Conservation (phyloP, 1,140 invertebrate genomes). For the Aphelenchoides fujianensis region DNA sequence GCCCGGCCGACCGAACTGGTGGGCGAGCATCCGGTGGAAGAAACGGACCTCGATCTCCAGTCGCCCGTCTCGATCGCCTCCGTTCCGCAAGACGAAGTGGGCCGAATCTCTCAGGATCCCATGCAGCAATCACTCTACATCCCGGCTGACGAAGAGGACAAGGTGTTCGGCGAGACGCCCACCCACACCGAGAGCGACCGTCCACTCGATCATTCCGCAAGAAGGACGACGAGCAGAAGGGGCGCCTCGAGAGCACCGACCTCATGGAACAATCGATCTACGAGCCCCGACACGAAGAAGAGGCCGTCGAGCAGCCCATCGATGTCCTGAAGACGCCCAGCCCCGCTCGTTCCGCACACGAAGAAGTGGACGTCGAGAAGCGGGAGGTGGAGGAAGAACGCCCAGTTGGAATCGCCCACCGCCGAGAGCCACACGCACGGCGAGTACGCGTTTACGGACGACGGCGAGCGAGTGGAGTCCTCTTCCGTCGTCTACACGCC, state of each 20-base stretch:
- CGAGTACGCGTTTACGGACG: neutral
- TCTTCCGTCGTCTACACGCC: neutral
- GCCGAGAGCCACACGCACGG: neutral
- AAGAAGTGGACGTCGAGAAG: neutral
- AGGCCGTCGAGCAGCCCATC: neutral
- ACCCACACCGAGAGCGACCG: neutral
- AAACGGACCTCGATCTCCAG: slow-evolving; percentile 4
- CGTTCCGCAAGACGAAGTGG: neutral
- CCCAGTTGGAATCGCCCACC: neutral
- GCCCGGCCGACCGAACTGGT: neutral
- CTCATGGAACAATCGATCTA: neutral
- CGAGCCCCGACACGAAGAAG: neutral
- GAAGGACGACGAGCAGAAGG: no score
- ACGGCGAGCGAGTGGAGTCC: neutral
- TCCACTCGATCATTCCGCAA: neutral
- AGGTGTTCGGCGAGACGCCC: neutral
- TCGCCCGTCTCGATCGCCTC: slow-evolving; percentile 16
- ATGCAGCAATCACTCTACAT: slow-evolving; percentile 14
- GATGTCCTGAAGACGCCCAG: neutral
- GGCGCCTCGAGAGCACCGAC: neutral
- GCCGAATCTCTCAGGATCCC: neutral
- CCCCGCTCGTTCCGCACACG: neutral
- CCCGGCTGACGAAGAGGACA: slow-evolving; percentile 2
- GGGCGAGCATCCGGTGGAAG: neutral
- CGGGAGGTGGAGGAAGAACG: no score